Conservation (phyloP, 1,140 invertebrate genomes). For the Brachionus rubens region DNA sequence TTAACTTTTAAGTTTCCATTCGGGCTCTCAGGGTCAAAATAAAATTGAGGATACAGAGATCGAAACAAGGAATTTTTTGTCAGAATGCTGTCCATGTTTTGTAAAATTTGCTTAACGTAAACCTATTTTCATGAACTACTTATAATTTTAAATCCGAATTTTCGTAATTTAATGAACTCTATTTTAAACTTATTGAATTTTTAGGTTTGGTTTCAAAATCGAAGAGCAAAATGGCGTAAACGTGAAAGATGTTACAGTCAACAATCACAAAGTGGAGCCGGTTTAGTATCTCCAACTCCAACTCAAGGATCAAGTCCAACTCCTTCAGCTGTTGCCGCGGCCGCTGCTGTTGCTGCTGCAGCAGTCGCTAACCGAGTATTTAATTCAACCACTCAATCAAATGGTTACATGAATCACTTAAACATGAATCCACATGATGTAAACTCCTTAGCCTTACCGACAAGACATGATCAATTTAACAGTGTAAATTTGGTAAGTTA, state of each 20-base stretch:
- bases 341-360: conserved; percentile 50
- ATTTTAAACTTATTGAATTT: neutral
- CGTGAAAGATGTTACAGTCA: conserved; percentile 50
- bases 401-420: conserved; percentile 12
- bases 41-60: no score
- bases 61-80: no score
- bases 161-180: no score
- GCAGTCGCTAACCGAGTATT: conserved; percentile 50
- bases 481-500: conserved; percentile 38
- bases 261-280: neutral
- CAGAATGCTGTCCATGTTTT: no score
- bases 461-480: conserved; percentile 22
- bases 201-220: conserved; percentile 99
- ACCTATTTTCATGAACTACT: no score
- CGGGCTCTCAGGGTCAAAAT: no score
- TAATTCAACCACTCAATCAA: neutral
- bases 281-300: conserved; percentile 48
- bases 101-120: no score
- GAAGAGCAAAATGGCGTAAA: conserved; percentile 95
- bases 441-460: neutral
- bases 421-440: conserved; percentile 16
- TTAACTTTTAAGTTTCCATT: no score
- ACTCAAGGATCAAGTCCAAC: conserved; percentile 46
- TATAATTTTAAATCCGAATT: no score
- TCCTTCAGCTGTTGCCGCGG: conserved; percentile 53